Evolutionary conservation across 2,888 invertebrate species (phyloP).

Genomic region (Amphipyra tragopoginis): DNA sequence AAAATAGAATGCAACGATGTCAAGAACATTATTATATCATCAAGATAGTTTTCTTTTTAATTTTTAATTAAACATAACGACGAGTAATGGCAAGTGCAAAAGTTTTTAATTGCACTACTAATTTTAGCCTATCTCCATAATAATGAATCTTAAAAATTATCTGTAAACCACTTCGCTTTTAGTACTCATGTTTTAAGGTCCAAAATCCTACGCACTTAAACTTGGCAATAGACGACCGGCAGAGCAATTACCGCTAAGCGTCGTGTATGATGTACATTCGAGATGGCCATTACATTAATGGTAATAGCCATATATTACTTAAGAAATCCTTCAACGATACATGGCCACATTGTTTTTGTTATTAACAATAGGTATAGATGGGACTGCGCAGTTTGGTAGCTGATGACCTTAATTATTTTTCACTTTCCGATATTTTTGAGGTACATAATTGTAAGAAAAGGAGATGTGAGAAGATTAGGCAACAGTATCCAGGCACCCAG

Average conservation of each 20-base stretch:
- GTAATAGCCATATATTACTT: slow-evolving; percentile 42
- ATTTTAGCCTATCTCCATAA: slow-evolving; percentile 48
- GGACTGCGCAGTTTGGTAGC: neutral
- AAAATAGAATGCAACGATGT: neutral
- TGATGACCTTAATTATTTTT: neutral
- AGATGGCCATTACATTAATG: slow-evolving; percentile 52
- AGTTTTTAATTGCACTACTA: slow-evolving; percentile 50
- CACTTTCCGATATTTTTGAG: too few relatives aligned
- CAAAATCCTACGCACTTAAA: slow-evolving; percentile 2
- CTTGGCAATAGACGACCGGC: slow-evolving; percentile 20
- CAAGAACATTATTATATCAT: neutral
- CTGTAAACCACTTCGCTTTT: neutral
- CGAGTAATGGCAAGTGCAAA: slow-evolving; percentile 29
- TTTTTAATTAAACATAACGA: slow-evolving; percentile 31
- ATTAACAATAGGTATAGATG: slow-evolving; percentile 4
- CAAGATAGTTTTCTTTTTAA: slow-evolving; percentile 5
- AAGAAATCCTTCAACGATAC: slow-evolving; percentile 41
- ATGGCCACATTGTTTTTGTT: slow-evolving; percentile 28
- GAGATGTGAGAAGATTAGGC: too few relatives aligned
- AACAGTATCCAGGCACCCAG: too few relatives aligned
- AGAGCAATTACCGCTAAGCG: slow-evolving; percentile 48
- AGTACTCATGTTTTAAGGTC: slow-evolving; percentile 10
- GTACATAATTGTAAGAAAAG: too few relatives aligned
- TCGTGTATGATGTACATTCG: slow-evolving; percentile 51
- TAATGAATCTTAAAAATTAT: slow-evolving; percentile 33